Conservation (phyloP, 1,140 invertebrate genomes). For the Eupeodes corollae region DNA sequence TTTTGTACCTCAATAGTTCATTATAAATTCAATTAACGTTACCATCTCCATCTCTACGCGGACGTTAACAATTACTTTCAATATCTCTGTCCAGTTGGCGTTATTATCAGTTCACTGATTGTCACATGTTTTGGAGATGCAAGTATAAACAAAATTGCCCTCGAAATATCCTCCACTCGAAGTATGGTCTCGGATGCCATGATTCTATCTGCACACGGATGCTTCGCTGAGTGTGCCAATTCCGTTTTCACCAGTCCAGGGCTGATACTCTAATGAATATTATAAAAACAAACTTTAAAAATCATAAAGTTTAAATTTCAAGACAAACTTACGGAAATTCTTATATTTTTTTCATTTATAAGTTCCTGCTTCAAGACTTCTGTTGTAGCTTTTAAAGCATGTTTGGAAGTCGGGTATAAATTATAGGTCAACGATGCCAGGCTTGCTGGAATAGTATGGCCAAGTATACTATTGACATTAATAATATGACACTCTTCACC, state of each 20-base stretch:
- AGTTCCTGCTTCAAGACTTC: conserved; percentile 51
- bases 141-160: conserved; percentile 9
- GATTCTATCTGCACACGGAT: background rate
- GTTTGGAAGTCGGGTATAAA: conserved; percentile 57
- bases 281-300: background rate
- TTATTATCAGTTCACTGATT: conserved; percentile 8
- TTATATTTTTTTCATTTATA: conserved; percentile 40
- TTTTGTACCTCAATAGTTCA: too few relatives aligned
- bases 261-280: conserved; percentile 39
- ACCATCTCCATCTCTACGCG: too few relatives aligned
- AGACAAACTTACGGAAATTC: conserved; percentile 9
- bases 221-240: background rate
- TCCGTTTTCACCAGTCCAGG: conserved; percentile 46
- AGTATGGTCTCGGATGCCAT: conserved; percentile 3
- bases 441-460: conserved; percentile 37
- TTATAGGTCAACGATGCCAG: conserved; percentile 26
- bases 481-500: conserved; percentile 49
- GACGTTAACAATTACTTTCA: background rate
- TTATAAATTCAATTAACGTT: too few relatives aligned
- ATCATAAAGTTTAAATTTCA: background rate
- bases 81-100: conserved; percentile 9
- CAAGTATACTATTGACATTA: conserved; percentile 50
- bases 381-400: conserved; percentile 51
- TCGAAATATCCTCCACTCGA: conserved; percentile 9
- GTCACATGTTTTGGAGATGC: conserved; percentile 9